Evolutionary conservation across 92 coral and sea anemone species (phyloP).

Genomic region (Epizoanthus fatuus): DNA sequence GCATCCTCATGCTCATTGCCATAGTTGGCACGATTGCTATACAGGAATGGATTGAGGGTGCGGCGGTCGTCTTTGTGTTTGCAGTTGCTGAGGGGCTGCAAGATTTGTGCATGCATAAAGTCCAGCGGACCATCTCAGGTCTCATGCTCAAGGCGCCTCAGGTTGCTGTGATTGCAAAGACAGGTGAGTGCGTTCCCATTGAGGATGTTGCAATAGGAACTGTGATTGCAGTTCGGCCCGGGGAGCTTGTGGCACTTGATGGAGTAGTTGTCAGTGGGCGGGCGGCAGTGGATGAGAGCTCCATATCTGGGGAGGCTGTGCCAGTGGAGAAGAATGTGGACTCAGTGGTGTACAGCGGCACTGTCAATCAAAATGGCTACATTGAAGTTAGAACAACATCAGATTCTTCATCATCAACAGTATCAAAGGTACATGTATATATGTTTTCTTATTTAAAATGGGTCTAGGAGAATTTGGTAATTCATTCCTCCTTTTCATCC

Average conservation of each 20-base stretch:
- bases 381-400: constrained; percentile 94
- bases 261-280: constrained; percentile 94
- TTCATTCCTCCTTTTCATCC: too few relatives aligned
- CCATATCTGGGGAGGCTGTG: constrained; percentile 94
- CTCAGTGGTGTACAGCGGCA: constrained; percentile 90
- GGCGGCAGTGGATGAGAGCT: constrained; percentile 97
- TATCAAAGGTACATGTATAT: constrained; percentile 92
- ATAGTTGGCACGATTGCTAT: constrained; percentile 92
- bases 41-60: constrained; percentile 96
- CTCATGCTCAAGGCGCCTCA: constrained; percentile 96
- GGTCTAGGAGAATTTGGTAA: too few relatives aligned
- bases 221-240: constrained; percentile 93
- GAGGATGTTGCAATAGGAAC: constrained; percentile 89
- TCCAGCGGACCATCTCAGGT: constrained; percentile 93
- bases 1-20: constrained; percentile 89
- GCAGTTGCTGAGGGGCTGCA: constrained; percentile 88
- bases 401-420: constrained; percentile 91
- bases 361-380: constrained; percentile 98
- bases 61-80: constrained; percentile 95
- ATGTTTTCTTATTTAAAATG: not conserved
- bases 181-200: constrained; percentile 90
- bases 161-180: constrained; percentile 88
- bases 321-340: constrained; percentile 92
- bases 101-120: constrained; percentile 87
- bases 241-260: constrained; percentile 96